Percentiles rank a stretch among this genome's conserved stretches.
phyloP scores from a whole-genome alignment of 2,888 invertebrate species.

The Dendrolimus pini region DNA sequence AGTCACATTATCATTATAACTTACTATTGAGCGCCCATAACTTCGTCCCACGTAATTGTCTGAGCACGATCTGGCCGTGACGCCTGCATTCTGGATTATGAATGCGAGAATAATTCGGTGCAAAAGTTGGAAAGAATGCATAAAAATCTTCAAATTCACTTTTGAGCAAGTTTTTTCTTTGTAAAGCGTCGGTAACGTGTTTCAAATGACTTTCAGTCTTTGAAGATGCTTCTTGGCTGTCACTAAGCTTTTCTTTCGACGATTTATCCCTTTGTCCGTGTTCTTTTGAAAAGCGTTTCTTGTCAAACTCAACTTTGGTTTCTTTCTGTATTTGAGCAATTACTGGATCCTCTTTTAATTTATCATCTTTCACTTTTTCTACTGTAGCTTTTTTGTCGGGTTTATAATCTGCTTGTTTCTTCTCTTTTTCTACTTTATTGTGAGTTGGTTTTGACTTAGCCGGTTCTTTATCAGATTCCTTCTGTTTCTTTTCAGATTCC shows the following conservation, averaged over 20 bases:
- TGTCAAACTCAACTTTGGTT: conserved; percentile 17
- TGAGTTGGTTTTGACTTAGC: conserved; percentile 10
- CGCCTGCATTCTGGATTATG: conserved; percentile 80
- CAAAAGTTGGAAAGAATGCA: conserved; percentile 80
- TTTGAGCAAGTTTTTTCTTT: conserved; percentile 59
- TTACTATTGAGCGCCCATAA: conserved; percentile 85
- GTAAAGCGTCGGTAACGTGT: conserved; percentile 53
- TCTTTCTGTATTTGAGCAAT: conserved; percentile 21
- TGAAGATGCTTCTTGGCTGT: conserved; percentile 28
- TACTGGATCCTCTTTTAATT: conserved; percentile 10
- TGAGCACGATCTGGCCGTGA: conserved; percentile 81
- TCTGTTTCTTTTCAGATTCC: conserved; percentile 15
- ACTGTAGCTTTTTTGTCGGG: conserved; percentile 13
- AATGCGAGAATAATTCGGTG: conserved; percentile 80
- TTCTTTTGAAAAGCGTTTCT: conserved; percentile 7
- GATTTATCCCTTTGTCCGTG: conserved; percentile 20
- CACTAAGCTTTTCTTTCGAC: conserved; percentile 21
- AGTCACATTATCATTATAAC: conserved; percentile 31
- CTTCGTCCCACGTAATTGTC: conserved; percentile 81
- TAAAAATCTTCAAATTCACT: conserved; percentile 79
- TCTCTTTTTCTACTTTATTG: conserved; percentile 13
- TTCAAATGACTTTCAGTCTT: conserved; percentile 41
- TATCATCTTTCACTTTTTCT: conserved; percentile 20
- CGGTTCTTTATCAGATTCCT: conserved; percentile 12
- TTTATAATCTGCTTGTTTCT: conserved; percentile 10